Conservation (phyloP, 2,113 vertebrate species). For the Poeciliopsis prolifica region DNA sequence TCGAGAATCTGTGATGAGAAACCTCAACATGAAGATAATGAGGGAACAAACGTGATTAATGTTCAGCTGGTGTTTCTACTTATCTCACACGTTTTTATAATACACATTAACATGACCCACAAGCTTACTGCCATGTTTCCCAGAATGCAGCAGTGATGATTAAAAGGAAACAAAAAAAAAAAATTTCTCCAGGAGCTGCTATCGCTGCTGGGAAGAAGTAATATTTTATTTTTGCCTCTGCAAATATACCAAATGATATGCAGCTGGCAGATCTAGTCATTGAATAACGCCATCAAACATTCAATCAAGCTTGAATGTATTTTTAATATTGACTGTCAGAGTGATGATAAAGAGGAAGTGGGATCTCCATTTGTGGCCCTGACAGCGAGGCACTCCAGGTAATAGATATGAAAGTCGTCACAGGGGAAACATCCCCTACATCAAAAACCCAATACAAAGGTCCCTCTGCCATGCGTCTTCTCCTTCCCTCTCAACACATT, state of each 20-base stretch:
- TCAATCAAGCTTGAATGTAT: slow-evolving; percentile 63
- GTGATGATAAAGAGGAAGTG: slow-evolving; percentile 59
- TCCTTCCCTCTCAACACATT: slow-evolving; percentile 30
- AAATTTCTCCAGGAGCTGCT: slow-evolving; percentile 8
- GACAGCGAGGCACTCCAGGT: slow-evolving; percentile 58
- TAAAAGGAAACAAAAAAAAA: not conserved
- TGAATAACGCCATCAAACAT: slow-evolving; percentile 63
- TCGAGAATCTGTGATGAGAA: slow-evolving; percentile 41
- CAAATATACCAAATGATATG: slow-evolving; percentile 43
- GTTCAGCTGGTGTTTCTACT: slow-evolving; percentile 9
- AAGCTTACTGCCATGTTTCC: slow-evolving; percentile 20
- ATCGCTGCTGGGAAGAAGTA: not conserved
- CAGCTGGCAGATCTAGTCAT: slow-evolving; percentile 47
- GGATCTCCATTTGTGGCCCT: slow-evolving; percentile 54
- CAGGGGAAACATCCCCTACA: slow-evolving; percentile 60
- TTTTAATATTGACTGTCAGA: slow-evolving; percentile 70
- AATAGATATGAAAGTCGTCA: slow-evolving; percentile 61
- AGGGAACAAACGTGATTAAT: slow-evolving; percentile 35
- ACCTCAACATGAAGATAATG: slow-evolving; percentile 44
- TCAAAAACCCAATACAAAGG: slow-evolving; percentile 37
- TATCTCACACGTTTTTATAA: slow-evolving; percentile 1
- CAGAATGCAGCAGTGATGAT: not conserved
- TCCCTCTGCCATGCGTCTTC: slow-evolving; percentile 9
- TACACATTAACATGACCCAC: slow-evolving; percentile 11
- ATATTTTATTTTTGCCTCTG: slow-evolving; percentile 35